Evolutionary conservation across 2,888 invertebrate species (phyloP), one percentile per base, ranked within the genome.

Genomic region (Agrochola litura): DNA sequence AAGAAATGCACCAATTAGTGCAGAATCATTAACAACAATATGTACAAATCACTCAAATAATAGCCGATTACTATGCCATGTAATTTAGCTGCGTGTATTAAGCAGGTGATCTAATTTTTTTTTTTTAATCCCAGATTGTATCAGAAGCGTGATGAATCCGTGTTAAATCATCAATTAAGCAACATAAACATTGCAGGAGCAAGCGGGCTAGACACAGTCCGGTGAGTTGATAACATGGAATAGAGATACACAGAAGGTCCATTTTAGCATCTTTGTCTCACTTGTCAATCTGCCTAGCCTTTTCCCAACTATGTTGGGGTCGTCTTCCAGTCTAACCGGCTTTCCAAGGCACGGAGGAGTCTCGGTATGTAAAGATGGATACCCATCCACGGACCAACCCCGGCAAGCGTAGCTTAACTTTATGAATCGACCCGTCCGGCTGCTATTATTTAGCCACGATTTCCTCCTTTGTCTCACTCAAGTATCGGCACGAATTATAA

Each of bases 171-270:
- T 83, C 68, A 83, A 84, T 81, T 86, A 79, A 78, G 73, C 66
- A 71, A 83, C 49, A 77, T 83, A 83, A 83, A 86, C 77, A 86
- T 73, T 78, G 69, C 49, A 69, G 72, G 63, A 54, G 75, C 80
- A 76, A 78, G 70, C 80, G 61, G 67, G 79, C 81, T 68, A 89
- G 89, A 90, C 84, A 89, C 85, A 89, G 88, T 82, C 88, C 89
- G 83, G 87, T 86, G 89, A 87, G 87, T 89, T 76, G 56, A 58
- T 54, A 43, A 6, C 54, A 37, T 25, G 1, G 19, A 4, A 19
- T 1, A 41, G 37, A 49, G 12, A 25, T 46, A 54, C 25, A 14
- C 43, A 72, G 69, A 85, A 83, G 68, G n/a, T 54, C 9, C 14
- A 30, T 22, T 14, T 22, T 52, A 9, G 8, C 8, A 22, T 49